Conservation (phyloP, 2,797 vertebrate genomes). For the Pipistrellus kuhlii region DNA sequence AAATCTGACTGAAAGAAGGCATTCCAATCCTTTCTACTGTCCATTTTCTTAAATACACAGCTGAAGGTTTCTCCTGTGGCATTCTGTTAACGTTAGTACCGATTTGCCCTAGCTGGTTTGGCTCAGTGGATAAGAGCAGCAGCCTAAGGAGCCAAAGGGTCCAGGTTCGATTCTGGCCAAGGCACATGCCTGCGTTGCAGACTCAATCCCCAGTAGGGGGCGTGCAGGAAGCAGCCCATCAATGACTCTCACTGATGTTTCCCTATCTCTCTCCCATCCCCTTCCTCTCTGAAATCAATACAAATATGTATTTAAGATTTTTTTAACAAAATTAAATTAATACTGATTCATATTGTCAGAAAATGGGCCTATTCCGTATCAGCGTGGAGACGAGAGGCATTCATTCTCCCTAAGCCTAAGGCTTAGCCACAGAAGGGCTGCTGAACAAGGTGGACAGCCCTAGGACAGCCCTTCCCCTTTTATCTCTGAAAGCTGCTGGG, state of each 20-base stretch:
- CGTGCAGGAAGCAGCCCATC: no score
- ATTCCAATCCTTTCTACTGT: neutral
- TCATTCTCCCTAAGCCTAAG: neutral
- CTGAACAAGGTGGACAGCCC: accelerated
- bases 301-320: no score
- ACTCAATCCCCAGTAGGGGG: no score
- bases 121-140: no score
- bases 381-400: neutral
- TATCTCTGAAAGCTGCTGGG: neutral
- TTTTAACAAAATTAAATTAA: neutral
- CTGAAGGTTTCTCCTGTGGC: neutral
- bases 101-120: neutral
- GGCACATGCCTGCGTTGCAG: no score
- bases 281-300: no score
- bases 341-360: neutral
- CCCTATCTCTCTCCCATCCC: no score
- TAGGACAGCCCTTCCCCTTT: neutral
- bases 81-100: neutral
- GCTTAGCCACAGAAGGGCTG: neutral
- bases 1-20: neutral
- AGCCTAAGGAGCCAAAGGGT: no score
- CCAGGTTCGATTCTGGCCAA: no score
- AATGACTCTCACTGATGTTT: no score
- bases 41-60: neutral
- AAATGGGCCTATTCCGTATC: neutral